A percentile compares a stretch with the other conserved stretches of the same genome.
phyloP scores from a whole-genome alignment of 2,113 vertebrate species.

The Enhydra lutris region DNA sequence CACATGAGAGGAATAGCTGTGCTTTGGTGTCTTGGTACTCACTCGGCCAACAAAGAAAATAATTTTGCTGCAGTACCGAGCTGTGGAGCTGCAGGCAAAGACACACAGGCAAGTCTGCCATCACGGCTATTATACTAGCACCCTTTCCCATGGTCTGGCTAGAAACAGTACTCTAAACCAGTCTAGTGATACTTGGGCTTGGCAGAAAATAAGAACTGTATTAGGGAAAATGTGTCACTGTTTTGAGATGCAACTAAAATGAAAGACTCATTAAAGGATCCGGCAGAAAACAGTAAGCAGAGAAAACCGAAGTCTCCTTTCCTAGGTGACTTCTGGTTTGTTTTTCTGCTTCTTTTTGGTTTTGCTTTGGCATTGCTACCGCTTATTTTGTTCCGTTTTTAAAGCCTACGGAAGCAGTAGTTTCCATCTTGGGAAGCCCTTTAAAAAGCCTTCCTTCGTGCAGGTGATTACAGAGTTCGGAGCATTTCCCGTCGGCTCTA shows the following conservation, averaged over 20 bases:
- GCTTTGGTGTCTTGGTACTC: not conserved
- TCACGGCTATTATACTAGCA: not conserved
- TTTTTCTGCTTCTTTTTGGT: not conserved
- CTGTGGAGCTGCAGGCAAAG: not conserved
- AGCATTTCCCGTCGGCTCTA: not conserved
- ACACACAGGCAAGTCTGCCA: not conserved
- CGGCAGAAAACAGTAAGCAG: not conserved
- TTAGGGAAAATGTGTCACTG: not conserved
- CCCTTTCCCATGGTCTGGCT: not conserved
- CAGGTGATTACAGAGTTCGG: not conserved
- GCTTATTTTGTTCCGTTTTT: not conserved
- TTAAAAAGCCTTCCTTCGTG: not conserved
- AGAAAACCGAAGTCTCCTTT: not conserved
- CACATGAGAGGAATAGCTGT: not conserved
- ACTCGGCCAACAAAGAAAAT: not conserved
- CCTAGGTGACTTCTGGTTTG: not conserved
- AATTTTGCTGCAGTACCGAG: not conserved
- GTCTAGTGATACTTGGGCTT: not conserved
- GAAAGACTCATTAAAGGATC: not conserved
- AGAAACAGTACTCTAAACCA: not conserved
- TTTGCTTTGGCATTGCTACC: not conserved
- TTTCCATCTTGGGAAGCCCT: not conserved
- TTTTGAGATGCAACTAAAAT: slow-evolving; percentile 32
- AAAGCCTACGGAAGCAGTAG: not conserved
- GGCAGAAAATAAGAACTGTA: slow-evolving; percentile 5